Evolutionary conservation across 2,113 vertebrate species (phyloP).

Genomic region (Neogale vison): DNA sequence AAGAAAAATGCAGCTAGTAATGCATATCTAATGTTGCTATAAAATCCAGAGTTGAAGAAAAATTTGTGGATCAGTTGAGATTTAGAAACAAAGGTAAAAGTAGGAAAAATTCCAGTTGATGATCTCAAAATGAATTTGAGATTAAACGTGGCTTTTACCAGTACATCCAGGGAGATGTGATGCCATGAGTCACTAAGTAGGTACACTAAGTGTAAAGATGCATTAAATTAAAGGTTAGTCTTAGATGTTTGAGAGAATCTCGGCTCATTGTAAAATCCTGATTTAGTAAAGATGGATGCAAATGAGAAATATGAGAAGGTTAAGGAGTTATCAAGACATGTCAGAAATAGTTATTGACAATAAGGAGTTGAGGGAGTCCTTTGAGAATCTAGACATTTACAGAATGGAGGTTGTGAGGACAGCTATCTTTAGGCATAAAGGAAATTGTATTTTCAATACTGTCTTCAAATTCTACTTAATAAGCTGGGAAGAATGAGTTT

Average conservation of each 20-base stretch:
- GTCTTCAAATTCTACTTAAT: conserved; percentile 1
- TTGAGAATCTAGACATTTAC: background rate
- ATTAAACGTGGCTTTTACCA: conserved; percentile 37
- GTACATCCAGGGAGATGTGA: background rate
- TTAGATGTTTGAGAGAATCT: background rate
- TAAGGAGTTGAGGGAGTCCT: background rate
- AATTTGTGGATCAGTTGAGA: conserved; percentile 54
- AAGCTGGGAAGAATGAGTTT: background rate
- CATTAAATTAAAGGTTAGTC: conserved; percentile 24
- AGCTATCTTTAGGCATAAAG: conserved; percentile 9
- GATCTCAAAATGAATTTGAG: background rate
- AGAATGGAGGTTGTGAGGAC: background rate
- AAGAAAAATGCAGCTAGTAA: conserved; percentile 58
- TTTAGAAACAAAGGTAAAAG: conserved; percentile 42
- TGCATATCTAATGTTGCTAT: conserved; percentile 60
- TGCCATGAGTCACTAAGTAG: background rate
- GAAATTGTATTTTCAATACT: background rate
- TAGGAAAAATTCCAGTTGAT: background rate
- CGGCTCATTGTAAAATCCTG: background rate
- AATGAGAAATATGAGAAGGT: conserved; percentile 13
- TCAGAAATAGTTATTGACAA: conserved; percentile 40
- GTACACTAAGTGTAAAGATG: background rate
- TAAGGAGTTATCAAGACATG: conserved; percentile 16
- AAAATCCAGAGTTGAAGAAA: conserved; percentile 48
- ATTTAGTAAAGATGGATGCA: conserved; percentile 35